Base-by-base conservation (phyloP, 1,140 invertebrate genomes). In the Drosophila oshimai region DNA sequence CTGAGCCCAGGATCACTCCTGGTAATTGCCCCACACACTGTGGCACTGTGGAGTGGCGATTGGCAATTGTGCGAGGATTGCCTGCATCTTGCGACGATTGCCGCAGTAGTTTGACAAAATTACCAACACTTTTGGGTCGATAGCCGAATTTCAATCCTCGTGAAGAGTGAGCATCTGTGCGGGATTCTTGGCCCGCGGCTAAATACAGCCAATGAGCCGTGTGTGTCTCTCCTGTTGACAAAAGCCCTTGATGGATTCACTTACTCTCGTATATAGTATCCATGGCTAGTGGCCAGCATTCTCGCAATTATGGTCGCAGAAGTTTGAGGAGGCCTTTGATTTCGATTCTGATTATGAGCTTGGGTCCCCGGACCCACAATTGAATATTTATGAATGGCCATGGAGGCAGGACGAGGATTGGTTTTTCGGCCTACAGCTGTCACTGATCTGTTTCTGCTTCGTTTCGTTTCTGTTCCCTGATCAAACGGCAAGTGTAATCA, bases 401-500 rank as follows among this genome's bases (percentile, higher is more conserved):
- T 41, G 54, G 50, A 31, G 31, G 12, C 41, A 44, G 67, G 57
- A 73, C 50, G 15, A 42, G 49, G 49, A 42, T 31, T 46, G 41
- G 22, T 37, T 39, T 39, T 28, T 47, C 26, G 28, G 17, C 54
- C 39, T 72, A 36, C 49, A 73, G 47, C 46, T 67, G 77, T 53
- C 53, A 28, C 51, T 50, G 44, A 18, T 47, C n/a, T n/a, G n/a
- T n/a, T n/a, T n/a, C n/a, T n/a, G n/a, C n/a, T n/a, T n/a, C n/a
- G n/a, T n/a, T n/a, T n/a, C n/a, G n/a, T n/a, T n/a, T 20, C 20
- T 72, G 44, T 20, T 65, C 47, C 20, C 33, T 87, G 81, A 87
- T 87, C 81, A 87, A 87, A 87, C 81, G 69, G 81, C 81, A 87
- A 87, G 68, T 74, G 81, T 87, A 87, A 87, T 87, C 68, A 81